Evolutionary conservation across 2,113 vertebrate species (phyloP).

Genomic region (Benitochromis conjunctus): DNA sequence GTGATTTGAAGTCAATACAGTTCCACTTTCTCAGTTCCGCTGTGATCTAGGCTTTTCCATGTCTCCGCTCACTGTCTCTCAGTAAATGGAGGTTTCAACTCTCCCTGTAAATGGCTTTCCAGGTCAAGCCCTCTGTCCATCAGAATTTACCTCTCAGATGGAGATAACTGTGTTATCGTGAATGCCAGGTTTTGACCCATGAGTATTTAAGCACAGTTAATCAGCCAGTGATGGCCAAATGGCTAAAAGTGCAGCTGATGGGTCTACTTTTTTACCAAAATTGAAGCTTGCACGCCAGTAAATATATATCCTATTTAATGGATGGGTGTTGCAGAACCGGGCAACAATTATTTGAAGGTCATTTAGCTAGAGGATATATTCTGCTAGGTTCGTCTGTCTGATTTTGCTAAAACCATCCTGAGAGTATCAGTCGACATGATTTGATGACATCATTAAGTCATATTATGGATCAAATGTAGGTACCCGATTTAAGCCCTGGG

Average conservation of each 20-base stretch:
- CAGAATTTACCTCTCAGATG: neutral
- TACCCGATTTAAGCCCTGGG: neutral
- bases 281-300: neutral
- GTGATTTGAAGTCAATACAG: constrained; percentile 44
- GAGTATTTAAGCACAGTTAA: neutral
- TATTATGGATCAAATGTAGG: neutral
- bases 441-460: neutral
- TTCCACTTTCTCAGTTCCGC: neutral
- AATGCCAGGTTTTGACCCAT: neutral
- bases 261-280: neutral
- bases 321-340: neutral
- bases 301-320: neutral
- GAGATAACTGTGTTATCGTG: neutral
- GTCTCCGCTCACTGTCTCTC: neutral
- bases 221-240: neutral
- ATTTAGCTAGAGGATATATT: neutral
- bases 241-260: neutral
- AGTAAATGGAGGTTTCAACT: neutral
- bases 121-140: neutral
- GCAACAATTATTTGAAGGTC: neutral
- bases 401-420: neutral
- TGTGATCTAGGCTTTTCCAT: neutral
- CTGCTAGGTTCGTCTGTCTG: neutral
- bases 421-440: neutral
- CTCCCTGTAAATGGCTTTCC: neutral